Evolutionary conservation across 2,888 invertebrate species (phyloP).

Genomic region (Plutella xylostella): DNA sequence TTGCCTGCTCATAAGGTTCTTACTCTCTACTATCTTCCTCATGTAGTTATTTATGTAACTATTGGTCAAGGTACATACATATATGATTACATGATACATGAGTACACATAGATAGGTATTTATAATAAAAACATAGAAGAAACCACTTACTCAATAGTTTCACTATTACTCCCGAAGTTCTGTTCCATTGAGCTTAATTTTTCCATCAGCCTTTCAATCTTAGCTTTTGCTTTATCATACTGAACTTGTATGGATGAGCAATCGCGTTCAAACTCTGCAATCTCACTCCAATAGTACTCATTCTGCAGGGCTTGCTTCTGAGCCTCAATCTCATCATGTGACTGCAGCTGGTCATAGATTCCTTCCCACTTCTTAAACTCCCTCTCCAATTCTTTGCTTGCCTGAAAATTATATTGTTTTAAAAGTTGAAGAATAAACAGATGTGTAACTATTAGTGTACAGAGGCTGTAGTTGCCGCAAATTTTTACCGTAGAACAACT

Average conservation of each 20-base stretch:
- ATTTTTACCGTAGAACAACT: too few species aligned
- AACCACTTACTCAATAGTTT: conserved; percentile 58
- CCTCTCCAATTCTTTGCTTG: conserved; percentile 44
- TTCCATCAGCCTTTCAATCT: conserved; percentile 40
- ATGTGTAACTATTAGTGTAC: too few species aligned
- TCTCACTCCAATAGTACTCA: conserved; percentile 68
- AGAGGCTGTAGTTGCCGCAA: too few species aligned
- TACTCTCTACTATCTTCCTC: too few species aligned
- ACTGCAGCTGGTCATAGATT: conserved; percentile 65
- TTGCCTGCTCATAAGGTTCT: too few species aligned
- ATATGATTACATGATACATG: too few species aligned
- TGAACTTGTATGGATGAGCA: conserved; percentile 41
- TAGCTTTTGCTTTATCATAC: conserved; percentile 52
- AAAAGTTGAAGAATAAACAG: too few species aligned
- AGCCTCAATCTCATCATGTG: conserved; percentile 60
- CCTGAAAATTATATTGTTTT: conserved; percentile 24
- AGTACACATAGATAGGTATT: too few species aligned
- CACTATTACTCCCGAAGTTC: conserved; percentile 38
- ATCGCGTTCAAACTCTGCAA: conserved; percentile 33
- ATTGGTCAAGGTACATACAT: too few species aligned
- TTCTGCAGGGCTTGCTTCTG: conserved; percentile 59
- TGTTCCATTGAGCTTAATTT: conserved; percentile 42
- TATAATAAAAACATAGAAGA: too few species aligned
- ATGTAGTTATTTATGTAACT: too few species aligned
- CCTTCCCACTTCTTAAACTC: conserved; percentile 65